Conservation (phyloP, 1,140 invertebrate species). For the Anoplophora glabripennis region DNA sequence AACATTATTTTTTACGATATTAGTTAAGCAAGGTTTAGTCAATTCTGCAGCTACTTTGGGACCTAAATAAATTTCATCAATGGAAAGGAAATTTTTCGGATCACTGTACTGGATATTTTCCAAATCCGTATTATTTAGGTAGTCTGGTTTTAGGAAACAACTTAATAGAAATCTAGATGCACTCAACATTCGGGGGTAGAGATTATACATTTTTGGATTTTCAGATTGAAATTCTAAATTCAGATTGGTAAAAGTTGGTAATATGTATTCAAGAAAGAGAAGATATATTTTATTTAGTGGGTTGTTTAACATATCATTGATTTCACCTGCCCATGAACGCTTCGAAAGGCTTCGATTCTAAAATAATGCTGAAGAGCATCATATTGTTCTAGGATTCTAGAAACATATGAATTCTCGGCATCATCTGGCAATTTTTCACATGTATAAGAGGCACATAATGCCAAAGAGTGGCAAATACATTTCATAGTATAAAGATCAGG, state of each 20-base stretch:
- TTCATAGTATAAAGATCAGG: slow-evolving; percentile 9
- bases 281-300: slow-evolving; percentile 13
- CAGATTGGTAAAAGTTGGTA: slow-evolving; percentile 6
- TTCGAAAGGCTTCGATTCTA: slow-evolving; percentile 2
- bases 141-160: too few species aligned
- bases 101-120: too few species aligned
- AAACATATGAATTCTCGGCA: slow-evolving; percentile 4
- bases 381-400: slow-evolving; percentile 9
- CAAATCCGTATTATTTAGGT: too few species aligned
- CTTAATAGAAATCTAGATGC: too few species aligned
- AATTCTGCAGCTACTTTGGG: background rate
- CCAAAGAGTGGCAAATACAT: slow-evolving; percentile 9
- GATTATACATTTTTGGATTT: slow-evolving; percentile 1
- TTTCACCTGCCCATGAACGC: slow-evolving; percentile 1
- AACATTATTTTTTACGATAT: background rate
- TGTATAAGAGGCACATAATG: background rate
- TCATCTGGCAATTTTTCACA: slow-evolving; percentile 8
- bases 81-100: background rate
- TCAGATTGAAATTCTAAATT: slow-evolving; percentile 14
- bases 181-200: background rate
- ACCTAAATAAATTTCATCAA: background rate
- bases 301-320: slow-evolving; percentile 6
- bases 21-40: background rate
- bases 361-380: slow-evolving; percentile 8
- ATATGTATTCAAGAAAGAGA: slow-evolving; percentile 5